A percentile compares a stretch with the other conserved stretches of the same genome.
phyloP scores from a whole-genome alignment of 1,140 invertebrate species.

The Drosophila kanapiae region DNA sequence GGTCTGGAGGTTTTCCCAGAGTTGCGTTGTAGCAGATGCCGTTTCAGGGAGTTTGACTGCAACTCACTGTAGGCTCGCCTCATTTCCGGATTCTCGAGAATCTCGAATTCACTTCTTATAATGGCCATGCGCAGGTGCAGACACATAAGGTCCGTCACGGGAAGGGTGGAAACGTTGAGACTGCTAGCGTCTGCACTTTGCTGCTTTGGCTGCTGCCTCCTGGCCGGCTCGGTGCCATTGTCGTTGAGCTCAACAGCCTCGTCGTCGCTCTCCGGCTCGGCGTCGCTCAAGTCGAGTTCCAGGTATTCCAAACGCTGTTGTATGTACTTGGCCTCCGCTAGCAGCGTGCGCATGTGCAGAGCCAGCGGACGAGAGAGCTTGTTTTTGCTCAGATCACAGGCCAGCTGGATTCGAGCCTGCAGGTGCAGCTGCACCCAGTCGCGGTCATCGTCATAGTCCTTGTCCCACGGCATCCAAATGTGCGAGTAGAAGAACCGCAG shows the following conservation, averaged over 20 bases:
- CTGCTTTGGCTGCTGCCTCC: conserved; percentile 39
- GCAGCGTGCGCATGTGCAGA: conserved; percentile 86
- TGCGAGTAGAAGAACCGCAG: conserved; percentile 88
- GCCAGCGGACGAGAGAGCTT: conserved; percentile 85
- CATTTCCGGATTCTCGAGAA: conserved; percentile 88
- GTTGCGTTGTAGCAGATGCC: conserved; percentile 40
- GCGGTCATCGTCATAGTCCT: conserved; percentile 87
- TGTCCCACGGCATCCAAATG: conserved; percentile 89
- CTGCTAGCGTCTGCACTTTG: conserved; percentile 26
- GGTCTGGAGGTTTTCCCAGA: conserved; percentile 31
- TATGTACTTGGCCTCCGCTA: conserved; percentile 87
- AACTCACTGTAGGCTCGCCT: conserved; percentile 85
- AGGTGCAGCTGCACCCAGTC: conserved; percentile 87
- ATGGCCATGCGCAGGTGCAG: conserved; percentile 87
- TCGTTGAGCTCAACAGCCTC: conserved; percentile 61
- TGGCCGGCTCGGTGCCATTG: conserved; percentile 35
- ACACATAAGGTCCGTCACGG: conserved; percentile 86
- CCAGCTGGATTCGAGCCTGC: conserved; percentile 87
- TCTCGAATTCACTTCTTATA: conserved; percentile 88
- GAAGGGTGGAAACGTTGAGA: conserved; percentile 71
- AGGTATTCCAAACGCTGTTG: conserved; percentile 86
- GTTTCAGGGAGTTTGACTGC: conserved; percentile 61
- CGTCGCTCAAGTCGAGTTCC: conserved; percentile 86
- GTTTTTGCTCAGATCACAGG: conserved; percentile 87
- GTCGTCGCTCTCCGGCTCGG: conserved; percentile 75